Percentiles rank a stretch among this genome's conserved stretches.
These are phyloP conservation scores for Caenorhabditis drosophilae DNA, from an alignment of 2,888 invertebrate genomes.

Conservation along the genomic window DNA sequence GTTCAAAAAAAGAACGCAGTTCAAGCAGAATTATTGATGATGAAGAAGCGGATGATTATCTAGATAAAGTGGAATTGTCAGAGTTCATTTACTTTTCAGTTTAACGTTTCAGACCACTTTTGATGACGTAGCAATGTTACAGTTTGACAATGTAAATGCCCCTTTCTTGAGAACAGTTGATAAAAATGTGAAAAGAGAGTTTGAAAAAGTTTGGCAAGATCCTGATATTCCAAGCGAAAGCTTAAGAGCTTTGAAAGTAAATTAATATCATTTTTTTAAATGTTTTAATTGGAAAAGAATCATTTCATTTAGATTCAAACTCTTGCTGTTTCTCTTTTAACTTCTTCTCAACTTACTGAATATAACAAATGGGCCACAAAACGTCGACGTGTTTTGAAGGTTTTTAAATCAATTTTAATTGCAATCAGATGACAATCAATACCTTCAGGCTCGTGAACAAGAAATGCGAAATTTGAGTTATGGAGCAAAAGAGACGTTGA, in stretches of 20 bases:
- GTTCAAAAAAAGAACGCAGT: slow-evolving; percentile 5
- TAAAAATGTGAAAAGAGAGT: slow-evolving; percentile 47
- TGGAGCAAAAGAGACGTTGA: slow-evolving; percentile 44
- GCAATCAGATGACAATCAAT: not conserved
- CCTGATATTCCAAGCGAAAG: slow-evolving; percentile 63
- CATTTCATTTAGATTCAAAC: slow-evolving; percentile 56
- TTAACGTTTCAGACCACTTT: slow-evolving; percentile 38
- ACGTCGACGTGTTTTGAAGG: slow-evolving; percentile 48
- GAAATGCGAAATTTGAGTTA: slow-evolving; percentile 45
- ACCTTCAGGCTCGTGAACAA: slow-evolving; percentile 47
- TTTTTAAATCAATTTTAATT: not conserved
- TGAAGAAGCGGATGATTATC: too few species aligned
- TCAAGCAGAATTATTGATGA: slow-evolving; percentile 4
- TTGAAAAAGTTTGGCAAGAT: slow-evolving; percentile 59
- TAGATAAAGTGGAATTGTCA: slow-evolving; percentile 20
- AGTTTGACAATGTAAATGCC: slow-evolving; percentile 48
- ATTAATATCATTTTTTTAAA: not conserved
- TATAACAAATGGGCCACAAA: slow-evolving; percentile 65
- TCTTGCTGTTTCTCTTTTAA: slow-evolving; percentile 64
- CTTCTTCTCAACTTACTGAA: slow-evolving; percentile 48
- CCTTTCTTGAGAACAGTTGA: slow-evolving; percentile 59
- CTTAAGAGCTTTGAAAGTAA: slow-evolving; percentile 56
- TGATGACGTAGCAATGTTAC: slow-evolving; percentile 52
- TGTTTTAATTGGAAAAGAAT: slow-evolving; percentile 3
- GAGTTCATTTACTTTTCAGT: not conserved